Evolutionary conservation across 1,140 invertebrate species (phyloP).

Genomic region (Caenorhabditis brenneri): DNA sequence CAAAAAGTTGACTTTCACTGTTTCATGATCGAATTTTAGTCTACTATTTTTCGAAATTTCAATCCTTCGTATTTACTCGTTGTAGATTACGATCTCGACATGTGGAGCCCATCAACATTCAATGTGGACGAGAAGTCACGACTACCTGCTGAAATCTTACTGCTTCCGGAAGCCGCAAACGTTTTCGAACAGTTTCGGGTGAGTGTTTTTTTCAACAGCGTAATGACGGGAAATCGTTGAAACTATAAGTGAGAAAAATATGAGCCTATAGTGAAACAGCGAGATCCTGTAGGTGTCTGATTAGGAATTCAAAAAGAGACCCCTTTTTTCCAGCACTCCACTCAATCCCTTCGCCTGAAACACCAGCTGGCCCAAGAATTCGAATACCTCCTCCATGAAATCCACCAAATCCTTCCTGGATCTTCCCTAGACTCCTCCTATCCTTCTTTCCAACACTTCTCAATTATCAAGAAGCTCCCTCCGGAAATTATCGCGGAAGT

Average conservation of each 20-base stretch:
- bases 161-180: neutral
- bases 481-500: neutral
- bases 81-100: neutral
- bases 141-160: neutral
- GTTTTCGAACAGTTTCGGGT: constrained; percentile 31
- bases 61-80: neutral
- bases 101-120: neutral
- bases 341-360: neutral
- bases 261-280: too few relatives aligned
- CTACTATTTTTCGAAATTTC: too few relatives aligned
- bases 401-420: neutral
- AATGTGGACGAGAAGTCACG: neutral
- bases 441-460: neutral
- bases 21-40: too few relatives aligned
- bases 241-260: too few relatives aligned
- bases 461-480: neutral
- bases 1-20: too few relatives aligned
- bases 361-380: constrained; percentile 19
- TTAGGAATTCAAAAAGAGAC: too few relatives aligned
- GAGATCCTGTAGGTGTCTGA: too few relatives aligned
- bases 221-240: neutral
- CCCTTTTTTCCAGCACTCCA: neutral
- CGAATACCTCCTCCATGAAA: constrained; percentile 11
- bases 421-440: neutral
- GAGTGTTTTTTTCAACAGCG: too few relatives aligned